phyloP scores from a whole-genome alignment of 1,140 invertebrate genomes.

The Bombus huntii region DNA sequence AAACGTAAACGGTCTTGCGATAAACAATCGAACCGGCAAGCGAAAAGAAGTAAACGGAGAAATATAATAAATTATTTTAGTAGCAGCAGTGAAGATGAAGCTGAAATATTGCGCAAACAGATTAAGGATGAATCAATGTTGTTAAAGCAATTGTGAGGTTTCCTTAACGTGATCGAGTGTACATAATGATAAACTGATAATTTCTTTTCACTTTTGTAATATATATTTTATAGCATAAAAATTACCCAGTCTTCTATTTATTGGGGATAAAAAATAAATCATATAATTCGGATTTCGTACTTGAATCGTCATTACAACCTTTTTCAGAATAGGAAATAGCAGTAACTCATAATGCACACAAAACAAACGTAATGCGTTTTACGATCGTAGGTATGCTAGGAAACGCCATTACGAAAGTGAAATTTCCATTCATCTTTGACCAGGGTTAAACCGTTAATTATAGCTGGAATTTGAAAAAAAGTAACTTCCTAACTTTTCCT shows the following conservation, averaged over 20 bases:
- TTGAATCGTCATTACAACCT: neutral
- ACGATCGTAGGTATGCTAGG: neutral
- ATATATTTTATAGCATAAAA: neutral
- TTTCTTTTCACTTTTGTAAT: neutral
- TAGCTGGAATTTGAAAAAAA: no score
- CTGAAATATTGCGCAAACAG: constrained; percentile 62
- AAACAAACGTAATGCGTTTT: neutral
- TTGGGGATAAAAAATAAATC: neutral
- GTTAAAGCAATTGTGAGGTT: neutral
- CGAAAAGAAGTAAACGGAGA: constrained; percentile 15
- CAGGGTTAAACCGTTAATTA: neutral
- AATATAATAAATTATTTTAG: constrained; percentile 33
- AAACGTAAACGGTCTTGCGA: constrained; percentile 46
- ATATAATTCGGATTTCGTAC: neutral
- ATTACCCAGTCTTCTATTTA: neutral
- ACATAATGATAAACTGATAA: neutral
- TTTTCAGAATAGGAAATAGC: no score
- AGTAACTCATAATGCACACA: neutral
- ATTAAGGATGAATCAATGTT: constrained; percentile 53
- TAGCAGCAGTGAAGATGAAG: constrained; percentile 72
- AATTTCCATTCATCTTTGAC: neutral
- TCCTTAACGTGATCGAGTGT: neutral
- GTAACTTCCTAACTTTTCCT: neutral
- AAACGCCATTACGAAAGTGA: neutral
- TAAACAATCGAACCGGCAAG: neutral